Evolutionary conservation across 2,113 vertebrate genomes (phyloP).

Genomic region (Mirounga angustirostris): DNA sequence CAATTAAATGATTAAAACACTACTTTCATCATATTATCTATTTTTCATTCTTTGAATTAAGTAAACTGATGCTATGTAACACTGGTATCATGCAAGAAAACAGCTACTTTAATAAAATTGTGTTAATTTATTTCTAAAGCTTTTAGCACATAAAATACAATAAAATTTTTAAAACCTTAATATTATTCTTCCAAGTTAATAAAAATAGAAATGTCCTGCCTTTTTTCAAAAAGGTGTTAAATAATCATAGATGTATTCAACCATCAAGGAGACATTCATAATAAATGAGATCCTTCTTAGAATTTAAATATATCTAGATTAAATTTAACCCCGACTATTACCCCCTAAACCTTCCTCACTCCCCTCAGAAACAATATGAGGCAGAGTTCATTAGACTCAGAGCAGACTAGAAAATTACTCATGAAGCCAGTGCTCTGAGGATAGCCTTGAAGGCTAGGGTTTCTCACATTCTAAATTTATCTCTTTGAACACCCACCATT

Average conservation of each 20-base stretch:
- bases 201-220: background rate
- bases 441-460: background rate
- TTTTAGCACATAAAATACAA: background rate
- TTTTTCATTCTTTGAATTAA: conserved; percentile 52
- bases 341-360: background rate
- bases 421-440: background rate
- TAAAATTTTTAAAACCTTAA: background rate
- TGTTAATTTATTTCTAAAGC: conserved; percentile 56
- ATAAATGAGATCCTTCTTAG: background rate
- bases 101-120: background rate
- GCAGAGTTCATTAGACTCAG: background rate
- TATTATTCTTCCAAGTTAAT: conserved; percentile 17
- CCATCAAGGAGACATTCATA: background rate
- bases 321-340: background rate
- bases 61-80: background rate
- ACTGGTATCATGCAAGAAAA: background rate
- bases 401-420: background rate
- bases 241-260: background rate
- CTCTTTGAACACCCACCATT: background rate
- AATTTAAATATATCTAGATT: conserved; percentile 5
- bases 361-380: background rate
- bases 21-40: background rate
- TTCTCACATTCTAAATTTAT: background rate
- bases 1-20: conserved; percentile 7
- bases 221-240: conserved; percentile 2